Evolutionary conservation across 2,113 vertebrate species (phyloP), one percentile per base, ranked within the genome.

Genomic region (Emydocephalus ijimae): DNA sequence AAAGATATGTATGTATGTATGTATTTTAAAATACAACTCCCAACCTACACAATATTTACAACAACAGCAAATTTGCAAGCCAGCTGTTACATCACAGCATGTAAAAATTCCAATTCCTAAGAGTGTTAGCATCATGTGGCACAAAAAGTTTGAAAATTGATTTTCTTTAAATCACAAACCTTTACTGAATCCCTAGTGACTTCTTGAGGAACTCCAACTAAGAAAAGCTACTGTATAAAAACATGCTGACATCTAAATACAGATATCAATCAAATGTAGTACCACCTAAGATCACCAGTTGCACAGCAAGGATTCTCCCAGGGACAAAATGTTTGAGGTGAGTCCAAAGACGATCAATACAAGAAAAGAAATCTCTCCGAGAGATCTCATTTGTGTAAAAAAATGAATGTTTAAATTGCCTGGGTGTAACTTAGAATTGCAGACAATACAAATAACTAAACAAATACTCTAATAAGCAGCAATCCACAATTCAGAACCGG

Each of bases 401-500:
- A 81, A 81, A 6, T 21, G 34, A 81, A 43, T 43, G 74, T 43
- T 81, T 81, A 81, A 81, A 81, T 26, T 43, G 74, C 34, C 6
- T 81, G 74, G 34, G 74, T 43, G 34, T 21, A 81, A 39, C 18
- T 81, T 43, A 81, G 74, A 81, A 21, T 20, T 21, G 8, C 74
- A 81, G 74, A 81, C 74, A 81, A 81, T 81, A 81, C 74, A 81
- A 43, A 21, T 81, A 81, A 43, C 50, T 0, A 89, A 89, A 34
- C 59, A 7, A 94, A 91, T 94, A 59, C 57, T 26, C 23, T 26
- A 91, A 43, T 87, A 3, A 3, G 93, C 57, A 45, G 85, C 93
- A 94, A 89, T 86, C 10, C 34, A 52, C 11, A 74, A 92, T 94
- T 94, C 94, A 94, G 93, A 95, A 92, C 54, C 3, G 89, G 5